Conservation (phyloP, 2,113 vertebrate genomes). For the Nannospalax galili region DNA sequence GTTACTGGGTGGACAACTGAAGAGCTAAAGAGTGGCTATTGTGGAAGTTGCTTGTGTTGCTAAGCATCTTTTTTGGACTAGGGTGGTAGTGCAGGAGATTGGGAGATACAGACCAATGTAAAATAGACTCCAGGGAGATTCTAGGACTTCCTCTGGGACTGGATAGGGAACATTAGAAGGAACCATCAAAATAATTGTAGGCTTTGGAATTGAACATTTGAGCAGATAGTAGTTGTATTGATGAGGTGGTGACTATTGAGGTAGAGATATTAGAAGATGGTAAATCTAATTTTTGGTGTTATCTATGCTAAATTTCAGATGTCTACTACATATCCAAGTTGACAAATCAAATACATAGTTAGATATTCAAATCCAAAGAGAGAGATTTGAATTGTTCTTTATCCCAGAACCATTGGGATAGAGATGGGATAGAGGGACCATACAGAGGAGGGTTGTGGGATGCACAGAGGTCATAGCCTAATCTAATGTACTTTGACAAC, state of each 20-base stretch:
- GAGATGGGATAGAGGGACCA: neutral
- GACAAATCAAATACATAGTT: neutral
- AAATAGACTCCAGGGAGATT: neutral
- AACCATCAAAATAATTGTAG: neutral
- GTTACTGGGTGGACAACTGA: neutral
- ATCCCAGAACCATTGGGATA: neutral
- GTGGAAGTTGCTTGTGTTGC: neutral
- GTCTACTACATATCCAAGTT: neutral
- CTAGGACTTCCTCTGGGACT: neutral
- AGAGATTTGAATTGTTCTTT: neutral
- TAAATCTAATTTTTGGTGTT: neutral
- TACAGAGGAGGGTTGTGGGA: neutral
- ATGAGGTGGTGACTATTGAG: neutral
- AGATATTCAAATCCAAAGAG: neutral
- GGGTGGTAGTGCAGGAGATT: neutral
- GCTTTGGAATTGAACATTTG: neutral
- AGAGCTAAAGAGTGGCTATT: neutral
- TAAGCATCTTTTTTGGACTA: neutral
- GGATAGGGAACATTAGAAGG: neutral
- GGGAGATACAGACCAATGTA: neutral
- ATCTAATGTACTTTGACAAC: neutral
- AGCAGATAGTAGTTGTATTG: neutral
- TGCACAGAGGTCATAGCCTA: neutral
- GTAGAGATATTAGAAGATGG: neutral
- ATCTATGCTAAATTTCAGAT: neutral